Conservation (phyloP, 2,888 invertebrate species). For the Agonopterix heracliana region DNA sequence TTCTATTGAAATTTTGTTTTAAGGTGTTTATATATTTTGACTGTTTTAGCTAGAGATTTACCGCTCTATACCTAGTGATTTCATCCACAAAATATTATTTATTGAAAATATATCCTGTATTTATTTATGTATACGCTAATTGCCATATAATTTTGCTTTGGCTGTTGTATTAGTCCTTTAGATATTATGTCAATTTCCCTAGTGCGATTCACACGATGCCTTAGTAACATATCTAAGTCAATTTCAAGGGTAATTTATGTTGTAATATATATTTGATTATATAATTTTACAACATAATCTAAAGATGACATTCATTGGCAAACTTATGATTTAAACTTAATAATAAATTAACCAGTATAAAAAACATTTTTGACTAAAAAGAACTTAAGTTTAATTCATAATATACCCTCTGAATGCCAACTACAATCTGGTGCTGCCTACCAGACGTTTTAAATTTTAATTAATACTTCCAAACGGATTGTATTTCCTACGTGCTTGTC, state of each 20-base stretch:
- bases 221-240: conserved; percentile 77
- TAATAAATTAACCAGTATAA: too few species aligned
- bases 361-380: too few species aligned
- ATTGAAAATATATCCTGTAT: conserved; percentile 30
- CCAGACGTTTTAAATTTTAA: conserved; percentile 5
- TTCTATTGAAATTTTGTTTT: conserved; percentile 40
- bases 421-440: background rate
- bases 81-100: conserved; percentile 33
- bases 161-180: conserved; percentile 71
- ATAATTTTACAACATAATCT: conserved; percentile 1
- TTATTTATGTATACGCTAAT: conserved; percentile 41
- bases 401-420: too few species aligned
- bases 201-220: conserved; percentile 76
- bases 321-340: conserved; percentile 2
- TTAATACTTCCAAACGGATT: too few species aligned
- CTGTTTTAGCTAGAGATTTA: conserved; percentile 43
- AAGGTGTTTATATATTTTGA: conserved; percentile 72
- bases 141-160: conserved; percentile 70
- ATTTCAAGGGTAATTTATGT: conserved; percentile 62
- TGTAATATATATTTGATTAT: conserved; percentile 35
- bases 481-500: conserved; percentile 51
- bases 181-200: conserved; percentile 59
- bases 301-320: background rate
- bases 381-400: too few species aligned
- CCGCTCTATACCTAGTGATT: conserved; percentile 23